Evolutionary conservation across 2,888 invertebrate species (phyloP), one percentile per base, ranked within the genome.

Genomic region (Tryphoninae sp.): DNA sequence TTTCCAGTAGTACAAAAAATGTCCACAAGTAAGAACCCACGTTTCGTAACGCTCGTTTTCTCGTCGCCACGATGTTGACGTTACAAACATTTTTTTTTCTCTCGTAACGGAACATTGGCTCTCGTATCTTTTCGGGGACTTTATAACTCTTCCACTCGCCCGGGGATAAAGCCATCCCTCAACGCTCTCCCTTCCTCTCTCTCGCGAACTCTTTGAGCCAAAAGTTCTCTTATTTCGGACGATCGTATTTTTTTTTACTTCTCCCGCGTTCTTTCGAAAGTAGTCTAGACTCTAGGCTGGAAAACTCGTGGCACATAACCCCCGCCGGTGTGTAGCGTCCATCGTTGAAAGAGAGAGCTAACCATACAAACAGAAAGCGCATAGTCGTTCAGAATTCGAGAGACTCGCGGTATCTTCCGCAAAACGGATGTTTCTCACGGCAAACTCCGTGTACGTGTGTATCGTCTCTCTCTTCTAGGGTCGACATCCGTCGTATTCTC

Each of bases 161-260:
- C 82, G 87, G 87, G 85, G 86, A 84, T 87, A 86, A 89, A 89
- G 86, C 33, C 87, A 88, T 89, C 82, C 85, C 83, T 82, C 84
- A 79, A 74, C 72, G 73, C 82, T 67, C 59, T 64, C 42, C 40
- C 42, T 62, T 22, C 64, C 49, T 69, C 67, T 68, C 16, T 53
- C 72, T 75, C 51, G 49, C 33, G 33, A 33, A 33, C 72, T 51
- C 55, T 61, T 33, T 53, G 22, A 16, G 40, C n/a, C 22, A 49
- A 72, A 76, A 82, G 62, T 68, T 78, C 49, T 19, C 23, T 16
- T 49, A 53, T 55, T n/a, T 45, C 64, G 49, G 62, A 69, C 61
- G 74, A 58, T 55, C 59, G 40, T 72, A 64, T 77, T 58, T 73
- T 62, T 81, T 81, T 59, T 80, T 80, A 74, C 79, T 81, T 83